Percentiles rank a stretch among this genome's conserved stretches.
Conservation (phyloP, 1,140 invertebrate species). For the Metopolophium dirhodum region DNA sequence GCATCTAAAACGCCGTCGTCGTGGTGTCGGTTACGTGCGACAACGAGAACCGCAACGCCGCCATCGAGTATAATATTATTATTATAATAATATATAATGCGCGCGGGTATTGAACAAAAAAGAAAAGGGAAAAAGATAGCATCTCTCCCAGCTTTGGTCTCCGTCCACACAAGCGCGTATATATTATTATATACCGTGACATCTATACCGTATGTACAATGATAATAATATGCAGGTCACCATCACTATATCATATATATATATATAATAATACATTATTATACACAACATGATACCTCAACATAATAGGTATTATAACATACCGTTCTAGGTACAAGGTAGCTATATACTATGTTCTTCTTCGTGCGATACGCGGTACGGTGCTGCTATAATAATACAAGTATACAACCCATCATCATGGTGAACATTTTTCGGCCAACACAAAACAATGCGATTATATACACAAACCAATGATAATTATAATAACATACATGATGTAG, state of each 20-base stretch:
- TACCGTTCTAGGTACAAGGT: not conserved
- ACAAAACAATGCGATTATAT: not conserved
- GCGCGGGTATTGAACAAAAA: not conserved
- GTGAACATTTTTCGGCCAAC: not conserved
- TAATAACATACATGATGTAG: not conserved
- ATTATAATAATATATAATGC: constrained; percentile 10
- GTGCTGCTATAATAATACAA: too few relatives aligned
- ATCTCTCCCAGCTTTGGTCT: constrained; percentile 7
- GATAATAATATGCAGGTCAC: not conserved
- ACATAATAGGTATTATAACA: not conserved
- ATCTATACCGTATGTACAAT: not conserved
- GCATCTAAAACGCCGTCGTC: not conserved
- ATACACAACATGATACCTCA: not conserved
- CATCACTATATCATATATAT: not conserved
- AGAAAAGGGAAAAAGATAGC: not conserved
- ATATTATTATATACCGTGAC: not conserved
- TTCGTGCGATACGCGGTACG: too few relatives aligned
- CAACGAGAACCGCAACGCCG: constrained; percentile 22
- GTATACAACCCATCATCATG: not conserved
- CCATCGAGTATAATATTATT: not conserved
- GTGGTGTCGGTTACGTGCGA: not conserved
- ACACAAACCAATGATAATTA: not conserved
- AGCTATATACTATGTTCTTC: not conserved
- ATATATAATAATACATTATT: not conserved
- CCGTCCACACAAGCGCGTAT: not conserved